phyloP scores from a whole-genome alignment of 2,888 invertebrate species.

The Tenthredo amoena region DNA sequence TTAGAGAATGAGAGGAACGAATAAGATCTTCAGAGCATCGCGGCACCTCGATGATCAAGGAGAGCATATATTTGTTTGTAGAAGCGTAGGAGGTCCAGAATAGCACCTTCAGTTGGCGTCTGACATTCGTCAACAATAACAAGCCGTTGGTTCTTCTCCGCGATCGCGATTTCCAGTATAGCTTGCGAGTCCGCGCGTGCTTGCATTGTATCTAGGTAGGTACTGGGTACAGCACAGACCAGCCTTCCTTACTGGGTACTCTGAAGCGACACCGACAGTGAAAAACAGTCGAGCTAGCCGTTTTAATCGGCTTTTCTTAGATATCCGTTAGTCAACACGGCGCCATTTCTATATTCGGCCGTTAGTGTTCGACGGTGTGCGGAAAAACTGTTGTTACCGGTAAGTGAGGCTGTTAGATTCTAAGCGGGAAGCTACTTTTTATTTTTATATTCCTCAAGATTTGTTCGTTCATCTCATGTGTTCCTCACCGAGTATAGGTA shows the following conservation, averaged over 20 bases:
- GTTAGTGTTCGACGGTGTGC: conserved; percentile 63
- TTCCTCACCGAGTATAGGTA: neutral
- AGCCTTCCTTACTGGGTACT: conserved; percentile 66
- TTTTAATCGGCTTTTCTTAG: conserved; percentile 68
- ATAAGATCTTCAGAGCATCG: neutral
- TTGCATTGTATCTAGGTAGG: conserved; percentile 31
- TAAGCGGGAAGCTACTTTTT: conserved; percentile 14
- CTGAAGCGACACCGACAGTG: conserved; percentile 68
- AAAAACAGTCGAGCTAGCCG: conserved; percentile 69
- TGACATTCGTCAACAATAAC: conserved; percentile 39
- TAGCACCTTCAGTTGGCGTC: neutral
- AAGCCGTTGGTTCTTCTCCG: conserved; percentile 27
- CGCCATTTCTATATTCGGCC: conserved; percentile 67
- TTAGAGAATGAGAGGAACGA: neutral
- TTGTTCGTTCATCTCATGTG: conserved; percentile 26
- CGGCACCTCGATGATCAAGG: neutral
- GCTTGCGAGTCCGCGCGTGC: neutral
- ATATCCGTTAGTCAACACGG: conserved; percentile 56
- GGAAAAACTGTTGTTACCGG: conserved; percentile 51
- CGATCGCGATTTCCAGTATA: conserved; percentile 7
- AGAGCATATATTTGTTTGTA: neutral
- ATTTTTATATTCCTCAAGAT: neutral
- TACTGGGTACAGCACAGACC: conserved; percentile 38
- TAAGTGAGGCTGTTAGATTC: conserved; percentile 51
- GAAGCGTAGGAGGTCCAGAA: conserved; percentile 37